phyloP scores from a whole-genome alignment of 2,113 vertebrate genomes.

The Gopherus evgoodei region DNA sequence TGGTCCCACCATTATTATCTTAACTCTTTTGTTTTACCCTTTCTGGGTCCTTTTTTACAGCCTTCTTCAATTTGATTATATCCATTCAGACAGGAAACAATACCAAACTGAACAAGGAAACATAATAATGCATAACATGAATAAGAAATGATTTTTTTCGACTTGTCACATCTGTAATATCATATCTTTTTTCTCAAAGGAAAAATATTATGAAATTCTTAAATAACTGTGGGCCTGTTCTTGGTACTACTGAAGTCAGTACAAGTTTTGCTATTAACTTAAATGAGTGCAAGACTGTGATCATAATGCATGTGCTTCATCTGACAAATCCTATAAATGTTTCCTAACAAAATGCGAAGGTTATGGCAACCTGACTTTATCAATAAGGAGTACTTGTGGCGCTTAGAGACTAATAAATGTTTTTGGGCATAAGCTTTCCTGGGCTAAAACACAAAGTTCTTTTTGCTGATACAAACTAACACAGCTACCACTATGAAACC shows the following conservation, averaged over 20 bases:
- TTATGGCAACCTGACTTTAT: background rate
- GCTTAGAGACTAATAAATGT: too few relatives aligned
- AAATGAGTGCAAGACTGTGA: background rate
- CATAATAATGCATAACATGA: background rate
- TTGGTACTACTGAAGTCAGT: background rate
- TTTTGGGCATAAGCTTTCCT: too few relatives aligned
- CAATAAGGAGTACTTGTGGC: background rate
- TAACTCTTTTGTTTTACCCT: background rate
- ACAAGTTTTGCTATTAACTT: background rate
- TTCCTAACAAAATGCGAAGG: background rate
- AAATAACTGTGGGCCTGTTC: background rate
- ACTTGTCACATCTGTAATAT: background rate
- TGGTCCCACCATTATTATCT: background rate
- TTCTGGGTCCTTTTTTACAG: background rate
- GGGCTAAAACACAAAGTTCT: too few relatives aligned
- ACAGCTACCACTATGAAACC: background rate
- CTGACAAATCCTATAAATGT: background rate
- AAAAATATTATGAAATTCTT: background rate
- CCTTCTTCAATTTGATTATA: background rate
- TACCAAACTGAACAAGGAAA: background rate
- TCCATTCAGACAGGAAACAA: background rate
- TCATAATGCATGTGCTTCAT: background rate
- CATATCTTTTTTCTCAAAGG: background rate
- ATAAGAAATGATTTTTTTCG: background rate
- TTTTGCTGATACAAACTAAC: too few relatives aligned